These are phyloP conservation scores for Plumapathes pennacea DNA, from an alignment of 92 coral and sea anemone species.

Conservation along the genomic window DNA sequence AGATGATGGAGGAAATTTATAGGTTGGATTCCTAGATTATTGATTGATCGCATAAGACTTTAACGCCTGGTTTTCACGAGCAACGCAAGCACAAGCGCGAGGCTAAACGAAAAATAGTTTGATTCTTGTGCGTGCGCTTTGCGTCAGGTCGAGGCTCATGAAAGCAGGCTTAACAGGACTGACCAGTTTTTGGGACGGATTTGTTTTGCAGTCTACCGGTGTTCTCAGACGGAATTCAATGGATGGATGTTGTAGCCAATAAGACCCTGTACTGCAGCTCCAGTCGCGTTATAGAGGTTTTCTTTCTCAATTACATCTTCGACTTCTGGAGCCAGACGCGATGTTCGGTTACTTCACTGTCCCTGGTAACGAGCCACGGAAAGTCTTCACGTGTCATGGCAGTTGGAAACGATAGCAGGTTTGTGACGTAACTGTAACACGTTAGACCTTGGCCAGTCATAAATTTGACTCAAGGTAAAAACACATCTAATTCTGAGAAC, in stretches of 20 bases:
- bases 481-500: too few species aligned
- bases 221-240: slow-evolving; percentile 86
- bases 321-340: slow-evolving; percentile 92
- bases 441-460: too few species aligned
- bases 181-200: too few species aligned
- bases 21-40: slow-evolving; percentile 37
- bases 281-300: slow-evolving; percentile 77
- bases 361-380: slow-evolving; percentile 66
- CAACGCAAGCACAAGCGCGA: too few species aligned
- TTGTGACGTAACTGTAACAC: background rate
- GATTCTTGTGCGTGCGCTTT: background rate
- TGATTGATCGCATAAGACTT: background rate
- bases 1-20: slow-evolving; percentile 93
- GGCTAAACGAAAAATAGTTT: too few species aligned
- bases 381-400: slow-evolving; percentile 87
- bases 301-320: slow-evolving; percentile 78
- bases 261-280: slow-evolving; percentile 84
- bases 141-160: background rate
- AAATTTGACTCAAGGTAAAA: too few species aligned
- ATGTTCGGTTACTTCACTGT: slow-evolving; percentile 76
- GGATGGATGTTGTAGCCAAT: slow-evolving; percentile 84
- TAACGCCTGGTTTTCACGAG: background rate
- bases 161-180: background rate
- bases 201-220: slow-evolving; percentile 67
- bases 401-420: slow-evolving; percentile 93